These are phyloP conservation scores for Oligia latruncula DNA, from an alignment of 2,888 invertebrate genomes.

Conservation along the genomic window DNA sequence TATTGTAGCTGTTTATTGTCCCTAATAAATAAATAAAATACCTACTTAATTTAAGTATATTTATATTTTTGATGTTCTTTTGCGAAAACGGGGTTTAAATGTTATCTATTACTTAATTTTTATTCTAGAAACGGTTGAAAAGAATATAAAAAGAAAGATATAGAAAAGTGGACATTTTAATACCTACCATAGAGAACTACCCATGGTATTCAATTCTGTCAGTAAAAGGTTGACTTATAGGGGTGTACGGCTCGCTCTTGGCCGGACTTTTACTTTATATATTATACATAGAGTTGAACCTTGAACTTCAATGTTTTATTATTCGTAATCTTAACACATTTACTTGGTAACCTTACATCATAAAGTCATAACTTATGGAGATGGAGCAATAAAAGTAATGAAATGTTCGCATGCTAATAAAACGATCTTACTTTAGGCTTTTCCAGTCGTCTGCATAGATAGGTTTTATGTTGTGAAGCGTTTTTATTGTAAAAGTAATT, in stretches of 20 bases:
- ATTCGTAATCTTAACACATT: constrained; percentile 5
- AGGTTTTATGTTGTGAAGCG: neutral
- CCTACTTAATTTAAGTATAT: too few relatives aligned
- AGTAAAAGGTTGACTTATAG: neutral
- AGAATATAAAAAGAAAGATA: neutral
- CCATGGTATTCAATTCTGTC: neutral
- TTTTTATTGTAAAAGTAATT: neutral
- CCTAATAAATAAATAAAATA: too few relatives aligned
- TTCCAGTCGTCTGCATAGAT: constrained; percentile 1
- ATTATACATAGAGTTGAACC: too few relatives aligned
- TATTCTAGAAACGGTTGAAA: neutral
- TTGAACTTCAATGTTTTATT: constrained; percentile 20
- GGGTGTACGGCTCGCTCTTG: neutral
- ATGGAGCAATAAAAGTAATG: constrained; percentile 31
- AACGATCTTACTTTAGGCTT: constrained; percentile 4
- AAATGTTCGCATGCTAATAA: constrained; percentile 33
- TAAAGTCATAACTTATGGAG: constrained; percentile 13
- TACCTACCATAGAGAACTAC: too few relatives aligned
- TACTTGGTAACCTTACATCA: constrained; percentile 3
- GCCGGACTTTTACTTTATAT: neutral
- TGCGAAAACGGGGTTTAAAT: too few relatives aligned
- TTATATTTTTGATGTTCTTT: too few relatives aligned
- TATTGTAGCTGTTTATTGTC: too few relatives aligned
- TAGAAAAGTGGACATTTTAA: neutral
- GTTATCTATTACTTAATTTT: too few relatives aligned